Evolutionary conservation across 2,113 vertebrate species (phyloP), one percentile per base, ranked within the genome.

Genomic region (Mohoua ochrocephala): DNA sequence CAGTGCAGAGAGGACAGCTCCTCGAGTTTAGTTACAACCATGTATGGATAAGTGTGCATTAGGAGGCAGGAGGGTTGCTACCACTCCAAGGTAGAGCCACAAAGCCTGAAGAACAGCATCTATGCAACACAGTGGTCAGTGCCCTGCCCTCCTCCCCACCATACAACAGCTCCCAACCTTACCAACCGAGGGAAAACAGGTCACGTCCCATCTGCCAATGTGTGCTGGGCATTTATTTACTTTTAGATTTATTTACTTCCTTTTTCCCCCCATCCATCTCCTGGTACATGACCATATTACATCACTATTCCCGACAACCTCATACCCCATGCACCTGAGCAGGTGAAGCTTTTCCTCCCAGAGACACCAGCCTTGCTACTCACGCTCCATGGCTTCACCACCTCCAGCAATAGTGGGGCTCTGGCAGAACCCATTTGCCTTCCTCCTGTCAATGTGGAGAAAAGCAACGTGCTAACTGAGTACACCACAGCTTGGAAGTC

Each of bases 41-140:
- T 7, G 4, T 39, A 33, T 0, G 6, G 19, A 69, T 41, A 64
- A 84, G n/a, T 0, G 3, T 0, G 2, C 14, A 17, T 77, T 33
- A 41, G 16, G 15, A 93, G 15, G 15, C n/a, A 70, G 30, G 5
- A 90, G 30, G 13, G 54, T 39, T 59, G 31, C 52, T 64, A 33
- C 44, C 11, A 41, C 39, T 67, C 28, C 15, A 15, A 68, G 7
- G 50, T 33, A 60, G 30, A 44, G 31, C 28, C 31, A 33, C 31
- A 71, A 75, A 82, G 27, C n/a, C 69, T 45, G 52, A 88, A 75
- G 35, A 70, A 59, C 10, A 70, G 60, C 17, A 45, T 14, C 14
- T 0, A 0, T 26, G 39, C 33, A 85, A 41, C 10, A 42, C 7
- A 28, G 28, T 1, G 13, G 50, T 44, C 64, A 33, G 37, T 15